These are phyloP conservation scores for Andricus quercusramuli DNA, from an alignment of 2,888 invertebrate genomes.

Conservation along the genomic window DNA sequence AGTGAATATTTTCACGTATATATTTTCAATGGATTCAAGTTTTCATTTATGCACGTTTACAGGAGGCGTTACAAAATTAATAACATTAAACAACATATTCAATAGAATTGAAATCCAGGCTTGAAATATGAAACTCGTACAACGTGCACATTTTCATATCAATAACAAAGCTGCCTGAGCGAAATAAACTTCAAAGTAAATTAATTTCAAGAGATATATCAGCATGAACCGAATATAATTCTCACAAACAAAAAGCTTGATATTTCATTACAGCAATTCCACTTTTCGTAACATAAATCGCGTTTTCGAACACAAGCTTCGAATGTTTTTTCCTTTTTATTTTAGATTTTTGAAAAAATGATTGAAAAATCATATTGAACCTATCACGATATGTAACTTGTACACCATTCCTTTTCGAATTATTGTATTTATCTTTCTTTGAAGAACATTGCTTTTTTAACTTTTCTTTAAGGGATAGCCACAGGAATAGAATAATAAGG, in stretches of 20 bases:
- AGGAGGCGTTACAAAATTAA: neutral
- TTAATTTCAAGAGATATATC: neutral
- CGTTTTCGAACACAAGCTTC: neutral
- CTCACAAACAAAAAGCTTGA: neutral
- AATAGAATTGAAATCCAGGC: neutral
- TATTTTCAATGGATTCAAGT: neutral
- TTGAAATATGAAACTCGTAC: neutral
- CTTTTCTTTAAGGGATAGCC: too few species aligned
- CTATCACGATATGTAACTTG: too few species aligned
- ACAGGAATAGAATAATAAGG: slow-evolving; percentile 49
- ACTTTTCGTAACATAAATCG: neutral
- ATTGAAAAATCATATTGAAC: too few species aligned
- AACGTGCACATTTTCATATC: neutral
- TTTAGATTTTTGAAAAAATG: too few species aligned
- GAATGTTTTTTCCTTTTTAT: too few species aligned
- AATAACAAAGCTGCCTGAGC: neutral
- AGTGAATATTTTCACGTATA: neutral
- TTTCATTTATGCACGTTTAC: neutral
- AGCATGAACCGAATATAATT: neutral
- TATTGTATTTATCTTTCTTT: too few species aligned
- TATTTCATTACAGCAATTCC: neutral
- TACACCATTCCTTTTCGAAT: too few species aligned
- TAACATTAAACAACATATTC: neutral
- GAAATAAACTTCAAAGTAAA: neutral
- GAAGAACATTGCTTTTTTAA: too few species aligned